Evolutionary conservation across 2,113 vertebrate species (phyloP).

Genomic region (Oreochromis aureus): DNA sequence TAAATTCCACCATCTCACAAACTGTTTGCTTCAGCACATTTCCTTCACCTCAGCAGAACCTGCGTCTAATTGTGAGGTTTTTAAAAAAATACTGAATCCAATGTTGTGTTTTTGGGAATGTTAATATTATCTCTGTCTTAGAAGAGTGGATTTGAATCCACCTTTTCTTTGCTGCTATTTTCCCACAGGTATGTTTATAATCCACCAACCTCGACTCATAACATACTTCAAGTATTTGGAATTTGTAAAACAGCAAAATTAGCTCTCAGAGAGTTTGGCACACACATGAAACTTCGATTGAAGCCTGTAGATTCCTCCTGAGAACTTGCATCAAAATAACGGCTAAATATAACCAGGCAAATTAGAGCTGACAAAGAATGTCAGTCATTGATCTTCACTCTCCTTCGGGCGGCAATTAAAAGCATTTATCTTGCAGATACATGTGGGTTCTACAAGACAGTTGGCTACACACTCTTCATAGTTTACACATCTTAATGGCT

Average conservation of each 20-base stretch:
- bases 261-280: not conserved
- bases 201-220: not conserved
- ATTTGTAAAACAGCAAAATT: not conserved
- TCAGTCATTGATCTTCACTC: not conserved
- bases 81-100: not conserved
- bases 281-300: not conserved
- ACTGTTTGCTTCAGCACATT: constrained; percentile 21
- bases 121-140: not conserved
- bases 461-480: not conserved
- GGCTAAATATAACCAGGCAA: not conserved
- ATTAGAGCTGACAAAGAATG: not conserved
- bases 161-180: not conserved
- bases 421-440: not conserved
- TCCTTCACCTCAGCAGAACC: not conserved
- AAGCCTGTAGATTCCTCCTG: not conserved
- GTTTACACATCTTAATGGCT: not conserved
- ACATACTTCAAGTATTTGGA: not conserved
- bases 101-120: not conserved
- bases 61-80: not conserved
- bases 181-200: not conserved
- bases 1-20: not conserved
- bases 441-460: not conserved
- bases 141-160: not conserved
- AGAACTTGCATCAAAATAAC: not conserved
- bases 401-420: not conserved